Evolutionary conservation across 2,888 invertebrate genomes (phyloP), one percentile per base, ranked within the genome.

Genomic region (Mycalesis mineus): DNA sequence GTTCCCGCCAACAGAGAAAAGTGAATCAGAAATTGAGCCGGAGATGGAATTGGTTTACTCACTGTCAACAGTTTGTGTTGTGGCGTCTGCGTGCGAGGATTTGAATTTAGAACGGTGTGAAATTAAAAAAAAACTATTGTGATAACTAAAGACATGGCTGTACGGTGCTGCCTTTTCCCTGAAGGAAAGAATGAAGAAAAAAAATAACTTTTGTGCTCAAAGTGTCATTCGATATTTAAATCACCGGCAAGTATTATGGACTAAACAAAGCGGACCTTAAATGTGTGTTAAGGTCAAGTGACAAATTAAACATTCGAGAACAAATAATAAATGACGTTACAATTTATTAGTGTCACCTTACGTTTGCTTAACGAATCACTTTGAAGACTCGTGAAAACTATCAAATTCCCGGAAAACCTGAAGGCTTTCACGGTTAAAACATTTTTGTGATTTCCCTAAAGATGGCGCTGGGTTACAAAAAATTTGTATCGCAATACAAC

Each of bases 21-120:
- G 82, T 86, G 83, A 82, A 80, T 84, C 81, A 79, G 80, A 77
- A 72, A 74, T 70, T 70, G 75, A 79, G 74, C 68, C 71, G 72
- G 74, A 74, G 77, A 82, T 82, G 77, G n/a, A n/a, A n/a, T n/a
- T 22, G 5, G 80, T 81, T 80, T 78, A 77, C 77, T 75, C 69
- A 73, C 68, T 72, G 82, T 84, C 83, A 88, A 84, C 87, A 87
- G 89, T 87, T 80, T 76, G 80, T 73, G 78, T 75, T 77, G 71
- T 73, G 76, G 75, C 71, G 65, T 71, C 75, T 72, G 71, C 57
- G 77, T 72, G 77, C 73, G 75, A 74, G 62, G 63, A 55, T 71
- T 71, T 52, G 39, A 40, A 49, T 45, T 48, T 11, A 17, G 40
- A 44, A 29, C 37, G 13, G 17, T 58, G 31, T 11, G 42, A 54